Base-by-base conservation (phyloP, 2,888 invertebrate species). In the Eupithecia exiguata region DNA sequence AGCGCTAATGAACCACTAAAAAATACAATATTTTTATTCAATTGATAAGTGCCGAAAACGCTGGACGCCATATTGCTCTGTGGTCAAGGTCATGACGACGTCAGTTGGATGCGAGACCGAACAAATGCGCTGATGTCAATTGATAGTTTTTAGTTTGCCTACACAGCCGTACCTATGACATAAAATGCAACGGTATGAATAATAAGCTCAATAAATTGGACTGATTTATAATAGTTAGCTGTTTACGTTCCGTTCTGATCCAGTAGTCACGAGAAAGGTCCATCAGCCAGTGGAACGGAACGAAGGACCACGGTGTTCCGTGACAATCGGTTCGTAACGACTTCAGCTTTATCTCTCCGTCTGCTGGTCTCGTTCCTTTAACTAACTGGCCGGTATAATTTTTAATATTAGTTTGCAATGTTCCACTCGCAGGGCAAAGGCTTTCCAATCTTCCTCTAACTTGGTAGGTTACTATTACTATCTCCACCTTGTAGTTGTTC, bases 221-320 rank as follows among this genome's bases (percentile, higher is more conserved):
- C 58, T 58, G n/a, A n/a, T n/a, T 30, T 65, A 38, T 5, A n/a
- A 65, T n/a, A n/a, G n/a, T 36, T 5, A 10, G 38, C n/a, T 21
- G 63, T n/a, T 40, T 40, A 66, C 66, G 40, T 66, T 63, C 43
- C 58, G 72, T 72, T 75, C 69, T 65, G 70, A 61, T 25, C 43
- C 58, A 75, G 30, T 72, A 36, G 61, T 46, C 65, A 10, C 46
- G 70, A 68, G 72, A 75, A 70, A 75, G 70, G 63, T 70, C 63
- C 70, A 68, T 68, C 70, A 36, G 43, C 36, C 30, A 40, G 65
- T 74, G 71, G 67, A 61, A 66, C 36, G 71, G 66, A 72, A 69
- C 74, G 69, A 46, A 53, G 71, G n/a, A 58, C 21, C 21, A 16
- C 36, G n/a, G 35, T 66, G 68, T 30, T 66, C 66, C 69, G 71